A percentile compares a stretch with the other conserved stretches of the same genome.
Conservation (phyloP, 2,113 vertebrate species). For the Lophotis ruficrista region DNA sequence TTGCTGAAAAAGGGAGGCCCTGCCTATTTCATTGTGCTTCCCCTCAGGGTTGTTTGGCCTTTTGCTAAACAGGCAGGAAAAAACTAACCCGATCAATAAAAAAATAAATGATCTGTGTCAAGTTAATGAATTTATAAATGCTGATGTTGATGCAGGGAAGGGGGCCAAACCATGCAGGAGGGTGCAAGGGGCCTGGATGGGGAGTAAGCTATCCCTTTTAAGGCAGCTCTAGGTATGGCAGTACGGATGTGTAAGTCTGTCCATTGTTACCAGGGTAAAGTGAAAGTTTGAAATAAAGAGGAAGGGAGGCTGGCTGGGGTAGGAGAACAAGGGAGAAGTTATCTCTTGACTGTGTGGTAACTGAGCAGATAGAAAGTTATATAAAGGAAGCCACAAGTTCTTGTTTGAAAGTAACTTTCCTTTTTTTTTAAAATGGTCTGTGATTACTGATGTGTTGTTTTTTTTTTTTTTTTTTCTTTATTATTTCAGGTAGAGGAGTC, state of each 20-base stretch:
- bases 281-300: neutral
- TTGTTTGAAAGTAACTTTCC: neutral
- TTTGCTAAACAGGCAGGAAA: neutral
- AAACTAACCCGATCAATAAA: neutral
- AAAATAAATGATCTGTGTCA: neutral
- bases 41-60: neutral
- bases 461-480: neutral
- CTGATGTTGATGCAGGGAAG: neutral
- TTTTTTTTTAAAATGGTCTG: neutral
- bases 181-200: neutral
- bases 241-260: neutral
- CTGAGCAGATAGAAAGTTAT: neutral
- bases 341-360: neutral
- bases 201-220: neutral
- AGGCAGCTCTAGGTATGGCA: neutral
- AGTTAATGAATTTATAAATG: neutral
- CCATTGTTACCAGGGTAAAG: neutral
- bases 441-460: neutral
- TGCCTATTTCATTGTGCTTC: neutral
- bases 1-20: neutral
- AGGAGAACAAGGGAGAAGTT: neutral
- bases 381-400: too few relatives aligned
- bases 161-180: neutral
- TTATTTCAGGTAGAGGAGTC: constrained; percentile 73
- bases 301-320: neutral